These are phyloP conservation scores for Nymphalis c-album DNA, from an alignment of 2,888 invertebrate genomes.

Conservation along the genomic window DNA sequence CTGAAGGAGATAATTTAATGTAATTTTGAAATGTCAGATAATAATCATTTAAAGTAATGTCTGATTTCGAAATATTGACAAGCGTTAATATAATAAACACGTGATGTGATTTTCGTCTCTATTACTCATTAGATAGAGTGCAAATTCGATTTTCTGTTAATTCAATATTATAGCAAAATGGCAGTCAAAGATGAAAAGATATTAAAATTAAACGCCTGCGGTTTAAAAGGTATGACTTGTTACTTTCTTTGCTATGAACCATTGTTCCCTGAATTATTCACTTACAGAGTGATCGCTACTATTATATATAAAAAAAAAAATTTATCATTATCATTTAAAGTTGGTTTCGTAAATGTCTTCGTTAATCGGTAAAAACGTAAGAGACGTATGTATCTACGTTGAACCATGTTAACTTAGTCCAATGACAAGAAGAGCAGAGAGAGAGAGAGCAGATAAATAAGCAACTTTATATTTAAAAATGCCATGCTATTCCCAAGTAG, in stretches of 20 bases:
- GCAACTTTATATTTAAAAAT: too few relatives aligned
- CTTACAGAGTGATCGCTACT: slow-evolving; percentile 26
- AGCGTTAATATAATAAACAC: background rate
- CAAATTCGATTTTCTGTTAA: background rate
- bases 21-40: background rate
- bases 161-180: slow-evolving; percentile 2
- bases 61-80: slow-evolving; percentile 2
- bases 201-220: slow-evolving; percentile 50
- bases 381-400: too few relatives aligned
- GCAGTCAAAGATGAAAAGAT: slow-evolving; percentile 40
- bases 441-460: too few relatives aligned
- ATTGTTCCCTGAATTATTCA: slow-evolving; percentile 40
- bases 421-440: too few relatives aligned
- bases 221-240: slow-evolving; percentile 54
- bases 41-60: background rate
- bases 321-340: too few relatives aligned
- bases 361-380: too few relatives aligned
- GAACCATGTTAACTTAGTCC: too few relatives aligned
- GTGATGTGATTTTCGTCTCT: background rate
- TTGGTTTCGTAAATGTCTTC: too few relatives aligned
- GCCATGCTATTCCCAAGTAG: too few relatives aligned
- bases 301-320: background rate
- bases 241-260: slow-evolving; percentile 61
- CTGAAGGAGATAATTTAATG: background rate
- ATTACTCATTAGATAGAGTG: background rate